Evolutionary conservation across 1,140 invertebrate species (phyloP).

Genomic region (Episyrphus balteatus): DNA sequence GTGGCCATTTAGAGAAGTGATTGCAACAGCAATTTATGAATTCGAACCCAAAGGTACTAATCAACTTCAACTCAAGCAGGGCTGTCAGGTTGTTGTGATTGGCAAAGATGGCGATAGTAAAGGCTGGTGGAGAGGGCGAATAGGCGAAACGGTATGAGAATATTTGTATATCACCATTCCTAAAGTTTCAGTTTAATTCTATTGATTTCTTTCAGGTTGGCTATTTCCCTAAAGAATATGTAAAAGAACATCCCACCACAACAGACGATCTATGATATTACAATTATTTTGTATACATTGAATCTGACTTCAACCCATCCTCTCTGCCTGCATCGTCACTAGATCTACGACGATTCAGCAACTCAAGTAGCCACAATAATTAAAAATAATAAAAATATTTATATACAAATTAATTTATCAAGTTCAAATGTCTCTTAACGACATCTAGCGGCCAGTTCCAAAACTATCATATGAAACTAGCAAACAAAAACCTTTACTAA

Average conservation of each 20-base stretch:
- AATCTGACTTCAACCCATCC: too few relatives aligned
- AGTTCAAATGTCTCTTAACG: too few relatives aligned
- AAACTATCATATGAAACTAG: too few relatives aligned
- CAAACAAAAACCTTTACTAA: too few relatives aligned
- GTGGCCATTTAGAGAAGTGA: slow-evolving; percentile 63
- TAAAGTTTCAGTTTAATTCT: background rate
- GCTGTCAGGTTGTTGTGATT: slow-evolving; percentile 65
- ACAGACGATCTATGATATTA: slow-evolving; percentile 38
- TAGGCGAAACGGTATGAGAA: slow-evolving; percentile 44
- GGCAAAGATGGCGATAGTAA: slow-evolving; percentile 66
- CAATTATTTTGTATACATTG: slow-evolving; percentile 15
- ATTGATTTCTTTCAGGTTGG: slow-evolving; percentile 38
- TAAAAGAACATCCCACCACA: slow-evolving; percentile 38
- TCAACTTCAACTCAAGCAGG: slow-evolving; percentile 64
- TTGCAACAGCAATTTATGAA: slow-evolving; percentile 64
- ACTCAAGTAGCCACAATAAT: too few relatives aligned
- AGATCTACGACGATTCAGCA: too few relatives aligned
- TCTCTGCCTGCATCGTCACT: too few relatives aligned
- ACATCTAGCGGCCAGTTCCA: too few relatives aligned
- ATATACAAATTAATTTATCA: too few relatives aligned
- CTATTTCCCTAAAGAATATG: slow-evolving; percentile 55
- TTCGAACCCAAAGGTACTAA: slow-evolving; percentile 60
- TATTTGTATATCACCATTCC: background rate
- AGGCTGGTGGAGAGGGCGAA: slow-evolving; percentile 73
- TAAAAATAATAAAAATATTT: too few relatives aligned